Percentiles rank a stretch among this genome's conserved stretches.
Conservation (phyloP, 2,797 vertebrate species). For the Salarias fasciatus region DNA sequence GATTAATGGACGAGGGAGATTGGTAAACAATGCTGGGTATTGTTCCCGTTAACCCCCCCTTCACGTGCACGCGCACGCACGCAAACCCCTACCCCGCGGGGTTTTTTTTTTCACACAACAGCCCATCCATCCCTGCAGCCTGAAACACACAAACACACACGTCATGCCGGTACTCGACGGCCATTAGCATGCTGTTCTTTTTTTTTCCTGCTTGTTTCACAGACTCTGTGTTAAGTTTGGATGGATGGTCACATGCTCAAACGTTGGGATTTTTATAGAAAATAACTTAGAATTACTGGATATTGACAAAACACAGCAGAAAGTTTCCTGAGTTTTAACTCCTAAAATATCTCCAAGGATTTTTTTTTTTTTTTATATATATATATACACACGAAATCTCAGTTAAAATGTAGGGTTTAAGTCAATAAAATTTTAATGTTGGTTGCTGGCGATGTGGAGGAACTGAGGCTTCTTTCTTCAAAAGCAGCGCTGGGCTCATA, state of each 20-base stretch:
- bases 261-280: not conserved
- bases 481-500: slow-evolving; percentile 51
- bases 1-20: slow-evolving; percentile 81
- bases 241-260: slow-evolving; percentile 14
- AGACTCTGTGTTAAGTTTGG: slow-evolving; percentile 28
- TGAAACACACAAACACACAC: slow-evolving; percentile 25
- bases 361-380: too few species aligned
- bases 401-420: not conserved
- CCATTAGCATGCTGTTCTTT: slow-evolving; percentile 53
- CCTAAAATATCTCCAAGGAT: not conserved
- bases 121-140: slow-evolving; percentile 44
- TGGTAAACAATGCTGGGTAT: slow-evolving; percentile 80
- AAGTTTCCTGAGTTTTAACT: not conserved
- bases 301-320: too few species aligned
- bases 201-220: slow-evolving; percentile 8
- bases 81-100: slow-evolving; percentile 42
- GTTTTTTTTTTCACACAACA: slow-evolving; percentile 67
- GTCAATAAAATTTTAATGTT: slow-evolving; percentile 12
- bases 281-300: too few species aligned
- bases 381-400: slow-evolving; percentile 1
- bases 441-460: slow-evolving; percentile 5
- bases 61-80: slow-evolving; percentile 12
- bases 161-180: slow-evolving; percentile 33
- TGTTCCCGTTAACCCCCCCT: slow-evolving; percentile 66
- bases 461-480: slow-evolving; percentile 41